These are phyloP conservation scores for Calypte anna DNA, from an alignment of 2,113 vertebrate species.

Conservation along the genomic window DNA sequence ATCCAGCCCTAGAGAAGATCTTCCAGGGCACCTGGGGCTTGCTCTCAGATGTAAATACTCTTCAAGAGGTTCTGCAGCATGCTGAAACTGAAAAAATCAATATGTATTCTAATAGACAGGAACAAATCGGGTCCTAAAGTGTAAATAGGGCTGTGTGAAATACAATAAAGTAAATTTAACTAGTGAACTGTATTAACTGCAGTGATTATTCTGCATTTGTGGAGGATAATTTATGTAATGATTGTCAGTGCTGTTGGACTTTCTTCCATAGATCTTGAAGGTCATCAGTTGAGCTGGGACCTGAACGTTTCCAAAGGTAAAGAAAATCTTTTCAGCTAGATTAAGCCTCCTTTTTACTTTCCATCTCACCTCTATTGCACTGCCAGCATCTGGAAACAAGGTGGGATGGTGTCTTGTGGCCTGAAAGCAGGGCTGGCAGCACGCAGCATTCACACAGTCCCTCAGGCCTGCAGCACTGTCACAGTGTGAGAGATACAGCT, in stretches of 20 bases:
- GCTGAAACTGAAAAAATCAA: conserved; percentile 38
- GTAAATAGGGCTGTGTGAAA: conserved; percentile 39
- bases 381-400: background rate
- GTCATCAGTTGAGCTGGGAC: background rate
- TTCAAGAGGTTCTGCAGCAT: background rate
- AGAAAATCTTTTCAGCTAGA: conserved; percentile 42
- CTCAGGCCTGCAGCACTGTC: background rate
- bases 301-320: conserved; percentile 28
- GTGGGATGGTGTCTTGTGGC: background rate
- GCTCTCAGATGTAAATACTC: background rate
- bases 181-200: conserved; percentile 23
- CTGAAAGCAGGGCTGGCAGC: background rate
- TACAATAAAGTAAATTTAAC: conserved; percentile 55
- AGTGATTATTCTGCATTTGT: conserved; percentile 1
- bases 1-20: background rate
- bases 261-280: background rate
- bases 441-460: fast-evolving
- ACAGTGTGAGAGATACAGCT: background rate
- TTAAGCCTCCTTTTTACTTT: background rate
- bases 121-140: conserved; percentile 34
- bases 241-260: background rate
- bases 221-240: background rate
- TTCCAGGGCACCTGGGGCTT: background rate
- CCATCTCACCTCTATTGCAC: background rate
- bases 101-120: conserved; percentile 31